A percentile compares a stretch with the other conserved stretches of the same genome.
These are phyloP conservation scores for Patella pellucida DNA, from an alignment of 2,888 invertebrate species.

Conservation along the genomic window DNA sequence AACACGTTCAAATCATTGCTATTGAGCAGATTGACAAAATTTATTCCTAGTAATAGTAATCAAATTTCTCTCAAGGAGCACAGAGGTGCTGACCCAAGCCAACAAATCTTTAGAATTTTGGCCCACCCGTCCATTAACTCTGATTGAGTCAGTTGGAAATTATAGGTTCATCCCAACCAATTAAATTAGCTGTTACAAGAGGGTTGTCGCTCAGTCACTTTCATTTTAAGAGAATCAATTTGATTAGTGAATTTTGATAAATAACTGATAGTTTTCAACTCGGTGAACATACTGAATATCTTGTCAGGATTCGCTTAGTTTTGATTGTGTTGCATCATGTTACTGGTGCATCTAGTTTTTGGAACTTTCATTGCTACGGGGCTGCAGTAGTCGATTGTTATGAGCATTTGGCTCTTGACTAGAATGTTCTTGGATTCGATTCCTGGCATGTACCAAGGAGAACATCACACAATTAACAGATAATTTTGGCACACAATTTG, in stretches of 20 bases:
- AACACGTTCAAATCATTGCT: conserved; percentile 18
- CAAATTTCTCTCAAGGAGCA: conserved; percentile 22
- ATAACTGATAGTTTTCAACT: background rate
- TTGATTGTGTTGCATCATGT: no score
- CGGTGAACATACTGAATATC: background rate
- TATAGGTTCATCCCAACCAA: conserved; percentile 22
- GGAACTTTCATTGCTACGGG: no score
- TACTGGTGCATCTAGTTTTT: no score
- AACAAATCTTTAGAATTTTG: conserved; percentile 13
- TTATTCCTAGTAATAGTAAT: conserved; percentile 23
- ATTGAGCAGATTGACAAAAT: conserved; percentile 25
- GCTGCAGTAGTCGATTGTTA: no score
- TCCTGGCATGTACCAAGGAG: no score
- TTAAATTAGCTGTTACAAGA: conserved; percentile 23
- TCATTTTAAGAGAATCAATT: background rate
- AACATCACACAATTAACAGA: no score
- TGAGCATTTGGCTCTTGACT: no score
- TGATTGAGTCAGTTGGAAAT: conserved; percentile 22
- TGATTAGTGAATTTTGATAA: conserved; percentile 12
- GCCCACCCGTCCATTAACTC: conserved; percentile 22
- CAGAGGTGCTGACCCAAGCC: conserved; percentile 18
- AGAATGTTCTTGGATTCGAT: no score
- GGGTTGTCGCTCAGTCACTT: background rate
- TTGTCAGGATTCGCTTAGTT: no score
- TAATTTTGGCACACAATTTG: no score